Evolutionary conservation across 2,797 vertebrate species (phyloP).

Genomic region (Perdix hodgsoniae): DNA sequence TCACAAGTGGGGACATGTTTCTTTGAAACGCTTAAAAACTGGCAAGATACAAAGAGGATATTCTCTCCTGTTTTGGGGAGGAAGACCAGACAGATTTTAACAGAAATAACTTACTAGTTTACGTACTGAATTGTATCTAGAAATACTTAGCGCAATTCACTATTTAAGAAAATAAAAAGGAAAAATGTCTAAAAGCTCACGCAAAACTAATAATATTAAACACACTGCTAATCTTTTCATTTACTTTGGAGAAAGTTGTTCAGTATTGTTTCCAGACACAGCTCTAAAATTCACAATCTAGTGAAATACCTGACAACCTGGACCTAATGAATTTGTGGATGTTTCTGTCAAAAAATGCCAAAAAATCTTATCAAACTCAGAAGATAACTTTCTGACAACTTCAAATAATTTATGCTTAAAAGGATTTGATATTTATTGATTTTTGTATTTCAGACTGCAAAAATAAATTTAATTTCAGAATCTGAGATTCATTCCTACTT

Average conservation of each 20-base stretch:
- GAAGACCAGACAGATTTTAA: not conserved
- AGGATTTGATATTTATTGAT: not conserved
- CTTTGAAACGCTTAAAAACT: not conserved
- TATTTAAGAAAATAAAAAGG: not conserved
- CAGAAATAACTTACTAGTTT: not conserved
- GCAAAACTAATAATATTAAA: not conserved
- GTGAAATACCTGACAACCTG: not conserved
- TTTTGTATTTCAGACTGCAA: not conserved
- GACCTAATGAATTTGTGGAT: not conserved
- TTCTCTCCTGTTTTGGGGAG: not conserved
- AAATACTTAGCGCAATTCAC: not conserved
- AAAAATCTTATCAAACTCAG: not conserved
- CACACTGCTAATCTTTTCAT: not conserved
- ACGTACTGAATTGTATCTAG: not conserved
- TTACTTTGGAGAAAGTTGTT: not conserved
- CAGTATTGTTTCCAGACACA: not conserved
- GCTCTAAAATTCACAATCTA: not conserved
- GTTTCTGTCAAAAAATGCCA: not conserved
- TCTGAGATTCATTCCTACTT: not conserved
- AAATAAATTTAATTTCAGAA: not conserved
- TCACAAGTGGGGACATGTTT: not conserved
- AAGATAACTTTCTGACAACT: not conserved
- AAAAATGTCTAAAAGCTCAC: not conserved
- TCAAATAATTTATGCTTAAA: not conserved
- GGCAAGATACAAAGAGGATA: not conserved